Evolutionary conservation across 2,888 invertebrate species (phyloP).

Genomic region (Noctua janthina): DNA sequence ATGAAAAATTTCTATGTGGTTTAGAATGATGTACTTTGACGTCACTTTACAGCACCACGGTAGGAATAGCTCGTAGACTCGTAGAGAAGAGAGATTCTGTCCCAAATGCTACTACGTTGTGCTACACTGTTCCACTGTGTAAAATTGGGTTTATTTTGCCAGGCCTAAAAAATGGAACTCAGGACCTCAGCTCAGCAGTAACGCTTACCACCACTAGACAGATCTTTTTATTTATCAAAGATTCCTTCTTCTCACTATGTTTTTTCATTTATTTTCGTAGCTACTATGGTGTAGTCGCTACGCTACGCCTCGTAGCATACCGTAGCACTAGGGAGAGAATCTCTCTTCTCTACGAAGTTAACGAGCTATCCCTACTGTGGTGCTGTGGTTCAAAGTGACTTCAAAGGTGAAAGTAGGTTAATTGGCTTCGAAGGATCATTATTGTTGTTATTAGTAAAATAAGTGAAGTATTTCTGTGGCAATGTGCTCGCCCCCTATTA

Average conservation of each 20-base stretch:
- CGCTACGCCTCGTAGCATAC: slow-evolving; percentile 45
- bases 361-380: not conserved
- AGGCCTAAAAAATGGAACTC: not conserved
- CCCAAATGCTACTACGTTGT: too few relatives aligned
- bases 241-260: not conserved
- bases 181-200: not conserved
- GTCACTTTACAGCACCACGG: too few relatives aligned
- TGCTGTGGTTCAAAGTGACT: not conserved
- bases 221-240: not conserved
- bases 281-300: slow-evolving; percentile 29
- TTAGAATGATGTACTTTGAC: too few relatives aligned
- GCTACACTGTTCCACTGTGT: too few relatives aligned
- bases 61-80: too few relatives aligned
- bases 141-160: not conserved
- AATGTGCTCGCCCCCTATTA: too few relatives aligned
- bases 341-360: not conserved
- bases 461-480: too few relatives aligned
- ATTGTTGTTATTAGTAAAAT: not conserved
- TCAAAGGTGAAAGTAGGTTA: not conserved
- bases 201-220: not conserved
- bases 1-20: too few relatives aligned
- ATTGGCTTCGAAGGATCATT: not conserved
- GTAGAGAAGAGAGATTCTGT: too few relatives aligned
- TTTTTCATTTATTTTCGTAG: slow-evolving; percentile 20
- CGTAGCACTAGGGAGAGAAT: slow-evolving; percentile 30